phyloP scores from a whole-genome alignment of 1,140 invertebrate genomes.

The Lucilia sericata region DNA sequence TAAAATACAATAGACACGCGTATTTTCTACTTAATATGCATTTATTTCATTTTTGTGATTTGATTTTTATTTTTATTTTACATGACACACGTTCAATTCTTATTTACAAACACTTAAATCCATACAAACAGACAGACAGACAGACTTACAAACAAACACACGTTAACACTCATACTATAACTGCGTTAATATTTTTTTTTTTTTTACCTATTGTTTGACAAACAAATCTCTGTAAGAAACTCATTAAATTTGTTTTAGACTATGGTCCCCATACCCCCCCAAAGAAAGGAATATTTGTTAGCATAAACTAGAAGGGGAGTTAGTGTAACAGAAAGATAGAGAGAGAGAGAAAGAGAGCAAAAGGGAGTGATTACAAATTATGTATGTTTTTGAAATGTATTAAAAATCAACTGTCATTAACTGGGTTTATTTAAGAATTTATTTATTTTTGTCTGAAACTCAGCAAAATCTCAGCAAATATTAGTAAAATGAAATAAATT shows the following conservation, averaged over 20 bases:
- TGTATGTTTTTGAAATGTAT: conserved; percentile 7
- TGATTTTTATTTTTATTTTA: neutral
- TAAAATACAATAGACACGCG: conserved; percentile 6
- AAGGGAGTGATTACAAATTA: neutral
- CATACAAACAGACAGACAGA: no score
- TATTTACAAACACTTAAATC: neutral
- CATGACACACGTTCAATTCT: neutral
- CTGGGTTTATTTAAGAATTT: neutral
- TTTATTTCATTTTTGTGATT: neutral
- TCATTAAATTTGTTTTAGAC: neutral
- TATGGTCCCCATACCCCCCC: no score
- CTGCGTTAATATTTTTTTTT: no score
- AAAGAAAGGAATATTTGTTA: neutral
- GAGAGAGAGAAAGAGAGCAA: neutral
- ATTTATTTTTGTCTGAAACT: neutral
- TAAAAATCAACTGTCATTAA: neutral
- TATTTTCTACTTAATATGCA: conserved; percentile 7
- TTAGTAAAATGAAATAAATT: no score
- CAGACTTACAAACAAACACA: no score
- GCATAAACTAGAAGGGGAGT: neutral
- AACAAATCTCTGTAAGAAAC: neutral
- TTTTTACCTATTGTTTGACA: neutral
- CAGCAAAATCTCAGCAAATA: no score
- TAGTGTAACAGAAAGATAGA: neutral
- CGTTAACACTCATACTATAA: no score